These are phyloP conservation scores for Ochropleura leucogaster DNA, from an alignment of 2,888 invertebrate species.

Conservation along the genomic window DNA sequence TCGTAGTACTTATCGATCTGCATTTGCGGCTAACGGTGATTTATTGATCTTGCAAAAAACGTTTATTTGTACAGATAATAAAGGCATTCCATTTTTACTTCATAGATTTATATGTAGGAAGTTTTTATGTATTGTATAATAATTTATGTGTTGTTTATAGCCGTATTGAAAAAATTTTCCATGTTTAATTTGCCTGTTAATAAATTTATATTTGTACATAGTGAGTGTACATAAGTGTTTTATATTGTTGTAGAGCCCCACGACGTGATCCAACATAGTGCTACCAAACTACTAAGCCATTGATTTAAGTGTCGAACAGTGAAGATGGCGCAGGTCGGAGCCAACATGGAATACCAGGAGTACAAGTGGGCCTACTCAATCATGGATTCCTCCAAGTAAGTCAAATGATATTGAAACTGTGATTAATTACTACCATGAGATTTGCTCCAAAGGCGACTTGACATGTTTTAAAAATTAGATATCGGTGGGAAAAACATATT, in stretches of 20 bases:
- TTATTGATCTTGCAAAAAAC: conserved; percentile 21
- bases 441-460: neutral
- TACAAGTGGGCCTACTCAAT: conserved; percentile 98
- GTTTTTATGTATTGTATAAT: neutral
- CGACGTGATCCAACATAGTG: conserved; percentile 55
- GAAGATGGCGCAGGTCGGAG: conserved; percentile 88
- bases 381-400: conserved; percentile 97
- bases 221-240: conserved; percentile 17
- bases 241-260: conserved; percentile 68
- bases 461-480: conserved; percentile 32
- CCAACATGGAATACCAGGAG: conserved; percentile 91
- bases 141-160: neutral
- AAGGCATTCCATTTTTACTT: conserved; percentile 14
- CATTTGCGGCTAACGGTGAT: conserved; percentile 17
- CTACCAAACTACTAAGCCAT: conserved; percentile 58
- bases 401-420: conserved; percentile 1
- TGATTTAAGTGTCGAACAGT: conserved; percentile 57
- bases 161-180: neutral
- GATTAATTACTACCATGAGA: conserved; percentile 6
- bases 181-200: neutral
- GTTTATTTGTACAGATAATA: conserved; percentile 16
- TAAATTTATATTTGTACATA: conserved; percentile 9
- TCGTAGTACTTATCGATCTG: conserved; percentile 25
- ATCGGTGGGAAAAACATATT: conserved; percentile 22
- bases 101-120: neutral